Percentiles rank a stretch among this genome's conserved stretches.
phyloP scores from a whole-genome alignment of 2,797 vertebrate species.

The Crenichthys baileyi region DNA sequence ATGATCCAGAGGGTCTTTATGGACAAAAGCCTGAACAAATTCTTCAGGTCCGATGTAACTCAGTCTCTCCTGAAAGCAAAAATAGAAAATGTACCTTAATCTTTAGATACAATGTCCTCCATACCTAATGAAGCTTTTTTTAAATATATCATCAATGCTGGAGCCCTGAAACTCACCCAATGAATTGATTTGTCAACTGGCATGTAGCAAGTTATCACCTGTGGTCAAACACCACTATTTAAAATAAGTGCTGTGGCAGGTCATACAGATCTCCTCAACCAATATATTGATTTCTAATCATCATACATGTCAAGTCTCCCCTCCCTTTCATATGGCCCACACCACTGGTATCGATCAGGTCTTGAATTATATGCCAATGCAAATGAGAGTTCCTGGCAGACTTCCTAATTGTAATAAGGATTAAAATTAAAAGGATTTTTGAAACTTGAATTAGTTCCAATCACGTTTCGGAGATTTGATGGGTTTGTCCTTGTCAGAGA shows the following conservation, averaged over 20 bases:
- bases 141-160: not conserved
- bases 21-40: slow-evolving; percentile 93
- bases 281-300: slow-evolving; percentile 30
- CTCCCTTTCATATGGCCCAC: not conserved
- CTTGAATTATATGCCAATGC: too few species aligned
- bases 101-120: not conserved
- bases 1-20: slow-evolving; percentile 91
- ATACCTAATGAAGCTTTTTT: not conserved
- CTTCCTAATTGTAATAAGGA: too few species aligned
- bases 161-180: accelerated
- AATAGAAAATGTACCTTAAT: not conserved
- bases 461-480: not conserved
- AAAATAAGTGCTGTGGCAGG: slow-evolving; percentile 28
- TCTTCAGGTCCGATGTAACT: slow-evolving; percentile 96
- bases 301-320: slow-evolving; percentile 25
- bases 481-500: slow-evolving; percentile 5
- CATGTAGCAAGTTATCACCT: slow-evolving; percentile 10
- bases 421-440: too few species aligned
- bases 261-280: not conserved
- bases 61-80: slow-evolving; percentile 86
- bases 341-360: too few species aligned
- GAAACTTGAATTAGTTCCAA: not conserved
- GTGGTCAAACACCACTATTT: not conserved
- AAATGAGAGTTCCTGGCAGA: too few species aligned
- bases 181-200: not conserved